Evolutionary conservation across 2,888 invertebrate species (phyloP).

Genomic region (Psylliodes chrysocephalus): DNA sequence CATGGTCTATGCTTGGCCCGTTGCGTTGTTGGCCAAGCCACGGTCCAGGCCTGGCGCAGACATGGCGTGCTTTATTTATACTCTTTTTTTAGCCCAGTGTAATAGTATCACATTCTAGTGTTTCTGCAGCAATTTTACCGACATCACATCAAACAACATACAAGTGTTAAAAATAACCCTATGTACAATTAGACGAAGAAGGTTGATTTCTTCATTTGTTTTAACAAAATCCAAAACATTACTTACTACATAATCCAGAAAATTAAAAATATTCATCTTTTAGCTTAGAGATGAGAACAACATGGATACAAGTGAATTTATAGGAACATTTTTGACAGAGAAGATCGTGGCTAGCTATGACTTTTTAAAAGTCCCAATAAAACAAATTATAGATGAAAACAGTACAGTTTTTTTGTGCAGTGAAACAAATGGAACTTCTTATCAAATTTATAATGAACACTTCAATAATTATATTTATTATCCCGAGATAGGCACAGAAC

Average conservation of each 20-base stretch:
- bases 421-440: neutral
- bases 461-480: neutral
- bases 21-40: too few species aligned
- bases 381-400: neutral
- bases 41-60: too few species aligned
- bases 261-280: too few species aligned
- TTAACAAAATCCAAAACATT: too few species aligned
- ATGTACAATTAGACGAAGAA: too few species aligned
- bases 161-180: neutral
- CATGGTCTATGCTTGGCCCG: too few species aligned
- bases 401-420: neutral
- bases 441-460: neutral
- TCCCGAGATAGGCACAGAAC: neutral
- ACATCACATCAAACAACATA: neutral
- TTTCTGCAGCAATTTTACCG: neutral
- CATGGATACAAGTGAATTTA: neutral
- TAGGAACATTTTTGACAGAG: neutral
- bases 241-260: too few species aligned
- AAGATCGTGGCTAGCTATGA: neutral
- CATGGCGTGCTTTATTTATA: too few species aligned
- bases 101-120: too few species aligned
- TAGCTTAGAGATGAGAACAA: neutral
- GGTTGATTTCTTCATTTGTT: too few species aligned
- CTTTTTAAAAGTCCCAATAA: neutral
- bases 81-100: too few species aligned